These are phyloP conservation scores for Scaptomyza caliginosa DNA, from an alignment of 2,888 invertebrate genomes.

Conservation along the genomic window DNA sequence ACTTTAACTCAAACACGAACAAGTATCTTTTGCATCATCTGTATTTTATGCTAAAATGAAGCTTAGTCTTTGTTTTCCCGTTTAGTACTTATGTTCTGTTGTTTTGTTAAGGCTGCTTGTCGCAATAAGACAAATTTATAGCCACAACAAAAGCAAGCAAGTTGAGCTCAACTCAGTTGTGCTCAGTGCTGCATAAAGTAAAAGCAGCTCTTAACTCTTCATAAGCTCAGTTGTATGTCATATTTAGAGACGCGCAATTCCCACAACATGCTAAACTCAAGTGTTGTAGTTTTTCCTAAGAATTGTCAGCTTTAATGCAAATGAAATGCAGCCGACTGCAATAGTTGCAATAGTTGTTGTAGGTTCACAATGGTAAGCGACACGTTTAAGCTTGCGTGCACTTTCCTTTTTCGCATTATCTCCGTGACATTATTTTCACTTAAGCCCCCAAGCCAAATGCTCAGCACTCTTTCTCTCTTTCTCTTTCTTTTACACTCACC, in stretches of 20 bases:
- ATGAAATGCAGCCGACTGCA: conserved; percentile 53
- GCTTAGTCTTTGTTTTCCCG: background rate
- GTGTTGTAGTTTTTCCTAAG: conserved; percentile 32
- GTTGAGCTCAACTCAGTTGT: background rate
- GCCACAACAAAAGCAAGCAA: background rate
- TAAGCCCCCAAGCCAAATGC: conserved; percentile 57
- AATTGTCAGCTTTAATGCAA: conserved; percentile 64
- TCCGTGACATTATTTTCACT: conserved; percentile 66
- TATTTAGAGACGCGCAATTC: conserved; percentile 12
- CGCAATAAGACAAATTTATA: conserved; percentile 8
- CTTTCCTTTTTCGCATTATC: conserved; percentile 72
- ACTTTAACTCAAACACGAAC: too few relatives aligned
- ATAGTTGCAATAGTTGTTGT: conserved; percentile 4
- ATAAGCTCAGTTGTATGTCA: conserved; percentile 18
- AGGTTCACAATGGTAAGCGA: conserved; percentile 30
- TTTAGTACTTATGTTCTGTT: background rate
- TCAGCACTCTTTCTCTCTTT: background rate
- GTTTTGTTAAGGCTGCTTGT: background rate
- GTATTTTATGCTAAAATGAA: too few relatives aligned
- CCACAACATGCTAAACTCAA: conserved; percentile 38
- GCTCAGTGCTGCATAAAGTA: conserved; percentile 11
- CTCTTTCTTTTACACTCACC: background rate
- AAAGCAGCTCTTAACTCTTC: conserved; percentile 25
- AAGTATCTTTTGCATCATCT: too few relatives aligned
- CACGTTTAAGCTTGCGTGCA: conserved; percentile 48